Evolutionary conservation across 2,888 invertebrate genomes (phyloP), one percentile per base, ranked within the genome.

Genomic region (Parthenolecanium corni): DNA sequence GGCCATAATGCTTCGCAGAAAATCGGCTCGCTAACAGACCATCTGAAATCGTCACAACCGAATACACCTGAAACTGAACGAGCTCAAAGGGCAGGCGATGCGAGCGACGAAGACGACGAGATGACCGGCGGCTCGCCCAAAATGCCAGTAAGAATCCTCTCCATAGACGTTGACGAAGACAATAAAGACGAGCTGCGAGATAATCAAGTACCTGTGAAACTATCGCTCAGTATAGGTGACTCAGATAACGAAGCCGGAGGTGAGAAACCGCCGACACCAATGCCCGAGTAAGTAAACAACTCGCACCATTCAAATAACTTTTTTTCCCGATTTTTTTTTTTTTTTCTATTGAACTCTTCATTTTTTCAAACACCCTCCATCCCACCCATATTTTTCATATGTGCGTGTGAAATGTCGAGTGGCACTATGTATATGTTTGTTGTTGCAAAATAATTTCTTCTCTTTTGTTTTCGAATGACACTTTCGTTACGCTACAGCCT

Each of bases 191-290:
- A 21, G 3, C 21, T 14, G 23, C 3, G 5, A 18, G 49, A 5
- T 11, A 14, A 49, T 21, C 4, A 49, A 49, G 21, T 23, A 23
- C 49, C 49, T 21, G 23, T 49, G 1, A 20, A 49, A 2, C 1
- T 49, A 21, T 18, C 18, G 49, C 31, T 31, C 31, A 31, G 31
- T 9, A 31, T 31, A 31, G 20, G 2, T 21, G 23, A 49, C 14
- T 9, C 46, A 20, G 46, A 44, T n/a, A n/a, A 44, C n/a, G 16
- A 18, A 31, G 9, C 42, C 2, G 21, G 1, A 16, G 42, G 12
- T 16, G 61, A 61, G 20, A 61, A 61, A 40, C 61, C 61, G 1
- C 40, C 61, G 1, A 61, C 61, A 38, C 61, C 61, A 20, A 61
- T 61, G 61, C 61, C 61, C 24, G 61, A 61, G 61, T 61, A 61